A percentile compares a stretch with the other conserved stretches of the same genome.
phyloP scores from a whole-genome alignment of 2,888 invertebrate species.

The Tetragonisca angustula region DNA sequence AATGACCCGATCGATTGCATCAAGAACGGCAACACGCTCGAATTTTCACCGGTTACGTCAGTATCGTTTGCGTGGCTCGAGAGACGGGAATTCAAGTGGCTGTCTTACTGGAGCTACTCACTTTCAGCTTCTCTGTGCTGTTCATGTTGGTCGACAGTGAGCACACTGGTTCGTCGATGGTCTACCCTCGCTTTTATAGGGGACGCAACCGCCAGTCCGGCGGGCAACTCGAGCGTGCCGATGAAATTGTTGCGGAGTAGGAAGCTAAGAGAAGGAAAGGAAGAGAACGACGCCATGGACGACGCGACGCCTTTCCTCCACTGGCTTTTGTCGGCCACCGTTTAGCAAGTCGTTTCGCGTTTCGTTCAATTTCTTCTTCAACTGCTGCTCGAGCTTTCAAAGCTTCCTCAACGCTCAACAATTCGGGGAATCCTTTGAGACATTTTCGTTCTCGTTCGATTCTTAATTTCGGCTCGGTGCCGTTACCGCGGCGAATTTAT shows the following conservation, averaged over 20 bases:
- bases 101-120: slow-evolving; percentile 75
- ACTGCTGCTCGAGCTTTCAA: slow-evolving; percentile 27
- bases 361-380: slow-evolving; percentile 33
- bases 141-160: slow-evolving; percentile 82
- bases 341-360: slow-evolving; percentile 43
- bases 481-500: too few species aligned
- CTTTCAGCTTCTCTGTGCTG: slow-evolving; percentile 82
- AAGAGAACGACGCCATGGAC: slow-evolving; percentile 66
- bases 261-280: slow-evolving; percentile 74
- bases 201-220: slow-evolving; percentile 66
- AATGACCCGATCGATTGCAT: not conserved
- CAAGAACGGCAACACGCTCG: slow-evolving; percentile 4
- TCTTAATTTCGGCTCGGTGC: slow-evolving; percentile 11
- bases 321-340: slow-evolving; percentile 55
- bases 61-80: slow-evolving; percentile 36
- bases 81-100: slow-evolving; percentile 58
- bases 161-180: slow-evolving; percentile 80
- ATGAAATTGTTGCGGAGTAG: slow-evolving; percentile 74
- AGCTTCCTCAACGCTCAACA: not conserved
- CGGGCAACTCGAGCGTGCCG: slow-evolving; percentile 73
- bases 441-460: slow-evolving; percentile 4
- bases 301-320: slow-evolving; percentile 68
- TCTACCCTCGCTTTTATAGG: slow-evolving; percentile 83
- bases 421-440: slow-evolving; percentile 9
- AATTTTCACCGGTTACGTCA: slow-evolving; percentile 28